These are phyloP conservation scores for Sylvia borin DNA, from an alignment of 2,797 vertebrate genomes.

Conservation along the genomic window DNA sequence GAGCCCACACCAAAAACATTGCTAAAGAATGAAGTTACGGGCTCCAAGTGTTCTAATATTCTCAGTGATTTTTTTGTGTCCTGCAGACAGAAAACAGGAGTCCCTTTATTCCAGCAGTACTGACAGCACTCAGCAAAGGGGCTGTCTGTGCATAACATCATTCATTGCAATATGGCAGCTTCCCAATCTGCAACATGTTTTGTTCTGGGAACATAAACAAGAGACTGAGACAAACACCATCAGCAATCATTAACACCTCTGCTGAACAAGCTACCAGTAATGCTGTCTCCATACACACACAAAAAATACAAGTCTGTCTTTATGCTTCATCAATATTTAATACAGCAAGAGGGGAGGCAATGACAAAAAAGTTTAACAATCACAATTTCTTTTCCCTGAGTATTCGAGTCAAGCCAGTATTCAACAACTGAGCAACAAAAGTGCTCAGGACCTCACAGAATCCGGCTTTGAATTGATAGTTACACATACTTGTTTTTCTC, in stretches of 20 bases:
- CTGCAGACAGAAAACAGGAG: background rate
- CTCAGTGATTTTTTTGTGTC: background rate
- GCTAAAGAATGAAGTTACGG: background rate
- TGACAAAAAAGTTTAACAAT: background rate
- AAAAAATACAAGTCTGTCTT: background rate
- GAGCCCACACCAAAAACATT: background rate
- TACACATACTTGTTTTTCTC: background rate
- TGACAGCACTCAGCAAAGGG: background rate
- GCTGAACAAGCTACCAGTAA: background rate
- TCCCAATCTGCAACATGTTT: background rate
- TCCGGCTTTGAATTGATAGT: background rate
- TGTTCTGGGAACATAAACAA: conserved; percentile 28
- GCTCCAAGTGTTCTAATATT: background rate
- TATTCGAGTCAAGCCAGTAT: background rate
- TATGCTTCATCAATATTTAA: background rate
- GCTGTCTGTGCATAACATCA: background rate
- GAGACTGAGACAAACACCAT: background rate
- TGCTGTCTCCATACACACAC: background rate
- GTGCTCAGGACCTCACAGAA: background rate
- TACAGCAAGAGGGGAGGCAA: background rate
- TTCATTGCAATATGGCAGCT: background rate
- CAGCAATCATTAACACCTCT: conserved; percentile 20
- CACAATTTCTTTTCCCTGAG: background rate
- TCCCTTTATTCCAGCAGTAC: background rate
- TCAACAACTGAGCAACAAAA: background rate